Evolutionary conservation across 2,797 vertebrate genomes (phyloP), one percentile per base, ranked within the genome.

Genomic region (Rachycentron canadum): DNA sequence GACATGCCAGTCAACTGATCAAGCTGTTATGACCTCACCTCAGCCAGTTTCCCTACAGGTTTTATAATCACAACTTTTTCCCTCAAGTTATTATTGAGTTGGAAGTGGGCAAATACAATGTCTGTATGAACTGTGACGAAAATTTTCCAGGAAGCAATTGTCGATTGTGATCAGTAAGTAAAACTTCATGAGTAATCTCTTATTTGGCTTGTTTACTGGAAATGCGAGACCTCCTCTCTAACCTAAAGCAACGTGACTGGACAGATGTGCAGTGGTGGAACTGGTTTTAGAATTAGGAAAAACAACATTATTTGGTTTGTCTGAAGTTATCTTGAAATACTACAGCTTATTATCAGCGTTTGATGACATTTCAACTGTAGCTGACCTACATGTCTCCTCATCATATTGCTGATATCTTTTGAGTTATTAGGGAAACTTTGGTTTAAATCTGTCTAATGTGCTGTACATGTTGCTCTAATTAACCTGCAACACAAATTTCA

Each of bases 141-240:
- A 58, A 25, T 1, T 34, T 83, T 81, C 19, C 76, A 60, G 65
- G 63, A 76, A 86, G 14, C 3, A 1, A 23, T 7, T 0, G 3
- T 32, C 12, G 34, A 17, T 43, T n/a, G 58, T 61, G 19, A 45
- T 5, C 2, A 11, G 12, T 17, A 3, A 7, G 28, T 34, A 9
- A 34, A 34, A 60, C n/a, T n/a, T 7, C 0, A 25, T 74, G 56
- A 69, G 28, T 49, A 17, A 57, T 41, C 14, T 49, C 5, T 60
- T 58, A 65, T 64, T 19, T 50, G 12, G 16, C 11, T 7, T 34
- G 26, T 65, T 81, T 82, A 59, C 25, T 14, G 41, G 74, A 81
- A 85, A 73, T 38, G 2, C 0, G 21, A 62, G 16, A 19, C 1
- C 3, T 28, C 68, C 4, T 23, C 23, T 49, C 41, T 4, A 50